These are phyloP conservation scores for Alca torda DNA, from an alignment of 2,797 vertebrate genomes.

Conservation along the genomic window DNA sequence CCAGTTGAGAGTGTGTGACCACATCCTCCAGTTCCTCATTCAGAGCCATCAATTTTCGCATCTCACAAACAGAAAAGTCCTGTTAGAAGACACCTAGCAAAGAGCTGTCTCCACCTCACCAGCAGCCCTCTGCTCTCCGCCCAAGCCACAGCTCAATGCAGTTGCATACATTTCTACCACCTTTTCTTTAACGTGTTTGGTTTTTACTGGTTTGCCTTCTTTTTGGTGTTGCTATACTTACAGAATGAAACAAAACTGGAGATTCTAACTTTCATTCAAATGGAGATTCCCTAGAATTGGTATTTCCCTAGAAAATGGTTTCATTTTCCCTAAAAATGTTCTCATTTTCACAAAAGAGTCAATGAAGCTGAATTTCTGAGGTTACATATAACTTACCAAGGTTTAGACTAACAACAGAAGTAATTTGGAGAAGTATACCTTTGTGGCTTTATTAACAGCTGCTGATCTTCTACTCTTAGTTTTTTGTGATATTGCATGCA, in stretches of 20 bases:
- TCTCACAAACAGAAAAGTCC: background rate
- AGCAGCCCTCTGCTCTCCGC: background rate
- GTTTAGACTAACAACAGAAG: background rate
- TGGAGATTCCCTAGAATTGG: fast-evolving
- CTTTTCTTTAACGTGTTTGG: background rate
- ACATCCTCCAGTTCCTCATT: background rate
- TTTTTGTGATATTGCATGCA: background rate
- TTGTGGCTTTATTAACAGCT: background rate
- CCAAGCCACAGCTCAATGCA: background rate
- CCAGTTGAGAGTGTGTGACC: background rate
- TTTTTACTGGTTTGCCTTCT: background rate
- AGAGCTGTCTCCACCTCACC: background rate
- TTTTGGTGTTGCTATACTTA: background rate
- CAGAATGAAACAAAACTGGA: background rate
- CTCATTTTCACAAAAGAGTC: background rate
- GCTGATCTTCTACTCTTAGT: background rate
- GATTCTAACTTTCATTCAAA: background rate
- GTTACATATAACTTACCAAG: background rate
- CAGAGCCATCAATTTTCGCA: background rate
- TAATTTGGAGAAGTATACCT: background rate
- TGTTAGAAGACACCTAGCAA: fast-evolving
- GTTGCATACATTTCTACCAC: background rate
- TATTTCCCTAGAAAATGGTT: background rate
- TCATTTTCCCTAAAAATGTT: background rate
- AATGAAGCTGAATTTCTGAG: background rate